Base-by-base conservation (phyloP, 2,797 vertebrate genomes). In the Dromococcyx pavoninus region DNA sequence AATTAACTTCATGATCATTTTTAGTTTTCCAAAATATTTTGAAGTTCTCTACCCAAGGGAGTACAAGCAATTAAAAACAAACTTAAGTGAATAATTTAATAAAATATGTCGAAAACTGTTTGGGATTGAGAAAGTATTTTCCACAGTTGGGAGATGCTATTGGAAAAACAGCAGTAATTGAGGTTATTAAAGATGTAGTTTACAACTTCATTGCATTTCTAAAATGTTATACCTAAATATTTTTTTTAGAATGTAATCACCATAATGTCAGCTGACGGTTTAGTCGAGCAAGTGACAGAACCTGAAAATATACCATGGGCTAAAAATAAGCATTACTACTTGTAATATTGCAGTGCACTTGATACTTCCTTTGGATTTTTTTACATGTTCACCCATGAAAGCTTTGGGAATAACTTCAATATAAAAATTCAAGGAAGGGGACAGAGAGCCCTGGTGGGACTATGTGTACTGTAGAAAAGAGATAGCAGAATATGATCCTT, bases 341-440 rank as follows among this genome's bases (percentile, higher is more conserved):
- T 91, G 78, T 69, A 35, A 28, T 5, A 19, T 39, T 17, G 21
- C 57, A 50, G 11, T 33, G 30, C 44, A 21, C 18, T 51, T 28
- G 33, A 51, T 25, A 35, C 30, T 57, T 33, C 21, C 28, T 64
- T 27, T 46, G 25, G 7, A 0, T n/a, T 7, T 46, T 78, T 67
- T 44, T 33, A 13, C 27, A 37, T 28, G 18, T 76, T 76, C 11
- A 16, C 0, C 0, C 2, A 12, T n/a, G 23, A 2, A 35, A 66
- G 14, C 17, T 66, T 60, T 72, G 32, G 10, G 19, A 87, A 66
- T 39, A 51, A 1, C 22, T 71, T 71, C 19, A 54, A n/a, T 19
- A 48, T 25, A 61, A 58, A 53, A 37, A 48, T 19, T 75, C 28
- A 43, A 56, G 48, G 24, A 23, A 65, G 24, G 19, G 24, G 35